A percentile compares a stretch with the other conserved stretches of the same genome.
phyloP scores from a whole-genome alignment of 2,113 vertebrate genomes.

The Harpagus bidentatus region DNA sequence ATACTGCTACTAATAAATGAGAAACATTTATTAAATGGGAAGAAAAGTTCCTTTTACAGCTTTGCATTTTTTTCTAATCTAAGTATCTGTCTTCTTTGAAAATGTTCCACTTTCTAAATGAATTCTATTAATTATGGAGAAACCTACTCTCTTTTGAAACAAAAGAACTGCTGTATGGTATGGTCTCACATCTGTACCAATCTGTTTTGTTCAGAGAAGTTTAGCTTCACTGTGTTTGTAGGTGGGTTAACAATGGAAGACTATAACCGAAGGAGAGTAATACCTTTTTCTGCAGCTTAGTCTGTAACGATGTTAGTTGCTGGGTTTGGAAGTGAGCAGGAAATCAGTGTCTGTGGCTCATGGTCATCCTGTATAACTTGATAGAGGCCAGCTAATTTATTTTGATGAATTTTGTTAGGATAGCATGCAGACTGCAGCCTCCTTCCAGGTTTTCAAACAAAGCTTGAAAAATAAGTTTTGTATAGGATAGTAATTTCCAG shows the following conservation, averaged over 20 bases:
- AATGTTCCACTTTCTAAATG: background rate
- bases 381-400: background rate
- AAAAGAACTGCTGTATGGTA: background rate
- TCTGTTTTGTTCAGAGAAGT: background rate
- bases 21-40: background rate
- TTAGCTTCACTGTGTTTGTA: background rate
- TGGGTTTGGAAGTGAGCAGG: background rate
- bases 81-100: background rate
- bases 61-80: background rate
- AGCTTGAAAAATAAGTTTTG: conserved; percentile 6
- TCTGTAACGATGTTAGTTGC: background rate
- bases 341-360: background rate
- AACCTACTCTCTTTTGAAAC: background rate
- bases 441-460: background rate
- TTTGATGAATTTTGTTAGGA: background rate
- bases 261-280: background rate
- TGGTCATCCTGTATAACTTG: background rate
- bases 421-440: background rate
- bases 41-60: background rate
- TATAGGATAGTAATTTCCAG: background rate
- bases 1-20: background rate
- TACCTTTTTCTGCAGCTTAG: background rate
- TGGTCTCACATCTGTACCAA: background rate
- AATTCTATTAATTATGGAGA: conserved; percentile 11
- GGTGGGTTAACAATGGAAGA: background rate